These are phyloP conservation scores for Actinopyga echinites DNA, from an alignment of 53 echinoderm and acorn worm species.

Conservation along the genomic window DNA sequence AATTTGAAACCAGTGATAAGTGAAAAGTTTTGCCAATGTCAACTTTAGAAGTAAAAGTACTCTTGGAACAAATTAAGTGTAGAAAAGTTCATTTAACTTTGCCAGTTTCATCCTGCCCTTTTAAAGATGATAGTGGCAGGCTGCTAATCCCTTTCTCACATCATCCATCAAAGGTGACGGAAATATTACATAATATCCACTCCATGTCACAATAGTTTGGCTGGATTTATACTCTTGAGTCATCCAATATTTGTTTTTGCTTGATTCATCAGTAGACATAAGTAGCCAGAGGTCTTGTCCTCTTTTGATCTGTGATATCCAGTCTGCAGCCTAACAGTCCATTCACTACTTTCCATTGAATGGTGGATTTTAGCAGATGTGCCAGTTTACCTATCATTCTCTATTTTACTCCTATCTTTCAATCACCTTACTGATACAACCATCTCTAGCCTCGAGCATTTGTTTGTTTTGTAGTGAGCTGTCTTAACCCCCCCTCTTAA, in stretches of 20 bases:
- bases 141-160: conserved; percentile 5
- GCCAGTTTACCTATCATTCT: conserved; percentile 17
- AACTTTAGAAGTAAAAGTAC: no score
- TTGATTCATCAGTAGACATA: conserved; percentile 1
- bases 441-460: neutral
- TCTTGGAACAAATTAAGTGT: no score
- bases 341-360: neutral
- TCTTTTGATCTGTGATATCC: neutral
- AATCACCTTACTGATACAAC: conserved; percentile 1
- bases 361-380: conserved; percentile 26
- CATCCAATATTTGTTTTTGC: conserved; percentile 42
- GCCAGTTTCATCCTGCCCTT: neutral
- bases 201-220: neutral
- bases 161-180: neutral
- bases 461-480: conserved; percentile 31
- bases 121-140: neutral
- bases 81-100: conserved; percentile 38
- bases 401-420: neutral
- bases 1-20: no score
- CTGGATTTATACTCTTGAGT: conserved; percentile 15
- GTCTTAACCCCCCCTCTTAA: conserved; percentile 17
- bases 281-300: neutral
- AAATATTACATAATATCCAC: conserved; percentile 31
- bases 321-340: neutral
- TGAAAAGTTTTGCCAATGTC: no score